Evolutionary conservation across 2,888 invertebrate genomes (phyloP), one percentile per base, ranked within the genome.

Genomic region (Onthophagus sagittarius): DNA sequence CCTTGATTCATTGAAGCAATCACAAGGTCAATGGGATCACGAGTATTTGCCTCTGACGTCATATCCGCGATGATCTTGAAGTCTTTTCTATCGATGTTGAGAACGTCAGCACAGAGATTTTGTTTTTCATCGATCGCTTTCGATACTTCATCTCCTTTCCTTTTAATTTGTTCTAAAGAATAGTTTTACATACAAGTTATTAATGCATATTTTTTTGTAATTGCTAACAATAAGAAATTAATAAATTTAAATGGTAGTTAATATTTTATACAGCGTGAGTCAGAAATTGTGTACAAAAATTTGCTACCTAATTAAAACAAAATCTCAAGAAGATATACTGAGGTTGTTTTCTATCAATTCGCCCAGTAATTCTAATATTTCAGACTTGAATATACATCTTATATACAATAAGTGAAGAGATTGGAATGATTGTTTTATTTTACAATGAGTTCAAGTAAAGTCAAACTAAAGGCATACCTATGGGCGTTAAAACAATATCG

Each of bases 401-500:
- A 11, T 7, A 23, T 15, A 6, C 67, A 5, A 67, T 9, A 15
- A 15, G 7, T 63, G 13, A 13, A 63, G 1, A n/a, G 14, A 15
- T 63, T 63, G 1, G 1, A 63, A 5, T 6, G 13, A 11, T n/a
- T 7, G 1, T 15, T 15, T 63, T 63, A 15, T 63, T 23, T 67
- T 23, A 13, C 14, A 64, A 23, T 9, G 23, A 14, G 3, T 64
- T 64, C n/a, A 6, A 67, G 23, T 13, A 64, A 64, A 15, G 3
- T 64, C 2, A 64, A 64, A 64, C 9, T 53, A 3, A 23, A 23
- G 23, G 2, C 75, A 71, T 88, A 92, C 92, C 92, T 85, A 92
- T 88, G 78, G 93, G 92, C 76, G 94, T 93, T 80, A 93, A 87
- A 81, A 93, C 92, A 77, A 93, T 91, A 83, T 94, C 91, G 15